Conservation (phyloP, 2,888 invertebrate species). For the Lacanobia wlatinum region DNA sequence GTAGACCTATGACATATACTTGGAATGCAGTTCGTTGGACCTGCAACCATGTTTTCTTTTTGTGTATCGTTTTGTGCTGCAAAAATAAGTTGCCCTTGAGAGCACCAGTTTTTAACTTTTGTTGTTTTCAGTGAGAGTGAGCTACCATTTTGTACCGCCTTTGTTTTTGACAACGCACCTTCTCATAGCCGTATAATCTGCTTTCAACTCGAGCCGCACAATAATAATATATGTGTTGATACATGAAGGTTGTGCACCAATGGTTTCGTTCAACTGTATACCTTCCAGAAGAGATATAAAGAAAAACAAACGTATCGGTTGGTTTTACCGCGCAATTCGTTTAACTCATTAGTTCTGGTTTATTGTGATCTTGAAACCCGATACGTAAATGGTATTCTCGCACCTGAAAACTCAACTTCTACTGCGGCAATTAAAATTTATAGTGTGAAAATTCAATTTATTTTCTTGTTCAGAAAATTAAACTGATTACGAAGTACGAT, state of each 20-base stretch:
- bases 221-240: not conserved
- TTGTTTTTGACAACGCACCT: not conserved
- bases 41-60: not conserved
- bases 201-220: not conserved
- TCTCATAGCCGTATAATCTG: not conserved
- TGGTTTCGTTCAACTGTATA: conserved; percentile 49
- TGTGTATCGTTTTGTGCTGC: not conserved
- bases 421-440: conserved; percentile 13
- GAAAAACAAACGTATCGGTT: conserved; percentile 29
- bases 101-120: conserved; percentile 9
- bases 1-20: too few relatives aligned
- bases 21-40: not conserved
- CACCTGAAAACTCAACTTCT: not conserved
- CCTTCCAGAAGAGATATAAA: conserved; percentile 14
- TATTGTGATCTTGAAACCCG: conserved; percentile 50
- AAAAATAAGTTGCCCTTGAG: conserved; percentile 21
- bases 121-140: conserved; percentile 4
- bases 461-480: conserved; percentile 14
- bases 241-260: conserved; percentile 21
- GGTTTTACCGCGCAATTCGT: conserved; percentile 46
- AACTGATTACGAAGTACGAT: conserved; percentile 22
- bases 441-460: conserved; percentile 4
- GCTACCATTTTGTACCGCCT: not conserved
- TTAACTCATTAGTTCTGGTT: conserved; percentile 30
- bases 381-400: conserved; percentile 48